Conservation (phyloP, 2,888 invertebrate species). For the Pycnomerus fuliginosus region DNA sequence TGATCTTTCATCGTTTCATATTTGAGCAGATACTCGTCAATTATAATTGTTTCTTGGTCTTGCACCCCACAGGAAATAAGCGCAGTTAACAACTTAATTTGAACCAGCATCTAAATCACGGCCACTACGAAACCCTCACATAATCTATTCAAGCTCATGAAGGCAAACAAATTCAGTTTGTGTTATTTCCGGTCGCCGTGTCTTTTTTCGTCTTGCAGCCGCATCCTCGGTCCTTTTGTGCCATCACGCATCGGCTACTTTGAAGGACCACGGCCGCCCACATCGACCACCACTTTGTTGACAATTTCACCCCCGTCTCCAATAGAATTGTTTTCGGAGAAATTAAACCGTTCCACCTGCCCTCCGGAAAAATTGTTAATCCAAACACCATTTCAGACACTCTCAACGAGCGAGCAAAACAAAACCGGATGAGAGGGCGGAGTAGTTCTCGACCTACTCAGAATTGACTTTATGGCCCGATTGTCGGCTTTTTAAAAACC, state of each 20-base stretch:
- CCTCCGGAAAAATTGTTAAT: conserved; percentile 6
- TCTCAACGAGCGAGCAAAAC: conserved; percentile 3
- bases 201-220: conserved; percentile 6
- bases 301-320: neutral
- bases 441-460: conserved; percentile 8
- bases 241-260: conserved; percentile 18
- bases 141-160: no score
- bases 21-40: no score
- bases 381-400: conserved; percentile 1
- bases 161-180: no score
- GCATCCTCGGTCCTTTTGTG: conserved; percentile 13
- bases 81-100: no score
- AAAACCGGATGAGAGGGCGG: conserved; percentile 21
- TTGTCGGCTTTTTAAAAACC: conserved; percentile 11
- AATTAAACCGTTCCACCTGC: no score
- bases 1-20: no score
- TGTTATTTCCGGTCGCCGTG: conserved; percentile 7
- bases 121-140: no score
- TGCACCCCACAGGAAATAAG: no score
- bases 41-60: no score
- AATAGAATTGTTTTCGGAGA: no score
- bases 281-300: conserved; percentile 2
- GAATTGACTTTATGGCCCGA: conserved; percentile 15
- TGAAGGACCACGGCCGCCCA: conserved; percentile 21
- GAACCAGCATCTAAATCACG: no score